Conservation (phyloP, 2,888 invertebrate species). For the Camptogramma bilineatum region DNA sequence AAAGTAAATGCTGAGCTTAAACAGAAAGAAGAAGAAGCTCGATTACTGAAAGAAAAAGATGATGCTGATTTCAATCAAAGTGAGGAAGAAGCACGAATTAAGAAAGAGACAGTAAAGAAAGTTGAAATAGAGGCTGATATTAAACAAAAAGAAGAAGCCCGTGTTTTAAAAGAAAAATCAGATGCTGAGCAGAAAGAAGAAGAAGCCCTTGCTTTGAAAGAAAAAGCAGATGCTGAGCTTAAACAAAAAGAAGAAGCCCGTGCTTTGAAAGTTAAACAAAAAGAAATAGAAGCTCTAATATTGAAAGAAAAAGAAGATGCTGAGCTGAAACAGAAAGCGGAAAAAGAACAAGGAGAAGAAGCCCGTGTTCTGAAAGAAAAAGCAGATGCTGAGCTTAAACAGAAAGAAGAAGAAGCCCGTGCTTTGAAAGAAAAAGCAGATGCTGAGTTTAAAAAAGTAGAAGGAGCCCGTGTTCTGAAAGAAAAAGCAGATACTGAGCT, state of each 20-base stretch:
- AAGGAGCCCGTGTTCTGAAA: too few species aligned
- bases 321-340: not conserved
- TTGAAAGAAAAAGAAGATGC: not conserved
- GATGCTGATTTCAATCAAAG: too few species aligned
- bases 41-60: too few species aligned
- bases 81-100: conserved; percentile 20
- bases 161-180: conserved; percentile 10
- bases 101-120: conserved; percentile 13
- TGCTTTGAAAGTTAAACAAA: conserved; percentile 4
- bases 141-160: conserved; percentile 1
- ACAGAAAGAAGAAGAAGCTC: not conserved
- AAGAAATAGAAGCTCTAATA: too few species aligned
- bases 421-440: too few species aligned
- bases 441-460: too few species aligned
- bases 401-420: too few species aligned
- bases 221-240: not conserved
- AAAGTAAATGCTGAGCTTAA: not conserved
- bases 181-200: conserved; percentile 6
- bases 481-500: too few species aligned
- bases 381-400: too few species aligned
- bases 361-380: too few species aligned
- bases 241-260: conserved; percentile 3
- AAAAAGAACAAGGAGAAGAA: too few species aligned
- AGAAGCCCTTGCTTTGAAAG: too few species aligned
- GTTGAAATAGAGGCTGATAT: not conserved